Base-by-base conservation (phyloP, 1,140 invertebrate species). In the Pentalonia nigronervosa region DNA sequence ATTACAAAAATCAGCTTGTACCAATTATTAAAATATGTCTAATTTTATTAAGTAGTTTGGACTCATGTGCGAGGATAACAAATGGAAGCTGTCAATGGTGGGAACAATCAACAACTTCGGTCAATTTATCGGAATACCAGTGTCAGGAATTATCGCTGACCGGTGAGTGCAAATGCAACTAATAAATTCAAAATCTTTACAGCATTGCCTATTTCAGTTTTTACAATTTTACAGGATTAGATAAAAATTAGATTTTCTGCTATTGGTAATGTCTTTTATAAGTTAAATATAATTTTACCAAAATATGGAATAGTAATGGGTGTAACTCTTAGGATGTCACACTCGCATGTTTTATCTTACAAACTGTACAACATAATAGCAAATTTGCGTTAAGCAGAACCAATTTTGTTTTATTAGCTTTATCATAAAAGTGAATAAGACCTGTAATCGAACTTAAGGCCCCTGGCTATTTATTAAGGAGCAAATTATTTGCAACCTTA, bases 1-100 rank as follows among this genome's bases (percentile, higher is more conserved):
- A 23, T 56, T 25, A 25, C 23, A 8, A 60, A 67, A 67, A 67
- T 4, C 9, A 6, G 11, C 11, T 1, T n/a, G 30, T 17, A n/a
- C 60, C 14, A 17, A 76, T n/a, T 76, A 17, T 76, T 76, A 76
- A 76, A n/a, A 76, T 76, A 41, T 0, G 9, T 45, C 23, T 17
- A 84, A 45, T 84, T 11, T 45, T 25, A 84, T 20, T 86, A 17
- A 94, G 88, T 94, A 96, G 95, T 96, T 96, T 96, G 95, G 95
- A 1, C 94, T 97, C n/a, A 96, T 96, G 25, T 97, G 96, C 94
- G 94, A 95, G 53, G 96, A 96, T 94, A 96, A 96, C 93, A 95
- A 96, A 94, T 97, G 97, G 96, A 96, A 96, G 94, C 94, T 97
- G 83, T 96, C 96, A 0, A 95, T 97, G 45, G 96, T 97, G 23